These are phyloP conservation scores for Drosophila merina DNA, from an alignment of 2,888 invertebrate species.

Conservation along the genomic window DNA sequence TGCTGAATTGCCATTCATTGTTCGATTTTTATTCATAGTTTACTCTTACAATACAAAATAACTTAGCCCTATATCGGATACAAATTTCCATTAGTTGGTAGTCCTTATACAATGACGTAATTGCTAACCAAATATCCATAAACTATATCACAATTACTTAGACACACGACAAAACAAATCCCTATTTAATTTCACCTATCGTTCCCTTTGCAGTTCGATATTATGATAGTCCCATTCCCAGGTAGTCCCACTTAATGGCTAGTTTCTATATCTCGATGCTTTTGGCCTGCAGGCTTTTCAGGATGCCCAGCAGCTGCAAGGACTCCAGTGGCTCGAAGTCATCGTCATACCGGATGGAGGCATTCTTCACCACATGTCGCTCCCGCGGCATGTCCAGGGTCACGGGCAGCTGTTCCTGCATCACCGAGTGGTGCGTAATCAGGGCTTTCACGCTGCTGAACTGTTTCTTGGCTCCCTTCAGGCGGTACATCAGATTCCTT, in stretches of 20 bases:
- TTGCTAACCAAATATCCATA: conserved; percentile 39
- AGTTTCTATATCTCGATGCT: conserved; percentile 64
- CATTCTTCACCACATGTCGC: conserved; percentile 44
- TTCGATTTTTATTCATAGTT: conserved; percentile 55
- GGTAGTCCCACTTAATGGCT: conserved; percentile 7
- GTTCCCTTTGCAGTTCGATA: conserved; percentile 72
- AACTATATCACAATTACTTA: conserved; percentile 66
- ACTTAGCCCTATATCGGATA: conserved; percentile 47
- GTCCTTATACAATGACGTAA: conserved; percentile 8
- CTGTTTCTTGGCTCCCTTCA: conserved; percentile 97
- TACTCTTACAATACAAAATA: conserved; percentile 51
- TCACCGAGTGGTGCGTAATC: conserved; percentile 98
- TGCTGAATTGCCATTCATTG: conserved; percentile 38
- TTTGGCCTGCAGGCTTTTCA: conserved; percentile 77
- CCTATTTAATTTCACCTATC: conserved; percentile 67
- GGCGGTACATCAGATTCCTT: conserved; percentile 70
- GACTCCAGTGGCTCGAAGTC: conserved; percentile 90
- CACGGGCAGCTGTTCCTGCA: conserved; percentile 97
- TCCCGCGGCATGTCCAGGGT: conserved; percentile 91
- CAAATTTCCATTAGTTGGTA: conserved; percentile 43
- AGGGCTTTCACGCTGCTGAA: conserved; percentile 94
- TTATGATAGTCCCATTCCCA: conserved; percentile 13
- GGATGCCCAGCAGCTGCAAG: conserved; percentile 83
- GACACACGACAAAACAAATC: conserved; percentile 38
- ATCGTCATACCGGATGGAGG: conserved; percentile 86